These are phyloP conservation scores for Rostratula benghalensis DNA, from an alignment of 2,113 vertebrate genomes.

Conservation along the genomic window DNA sequence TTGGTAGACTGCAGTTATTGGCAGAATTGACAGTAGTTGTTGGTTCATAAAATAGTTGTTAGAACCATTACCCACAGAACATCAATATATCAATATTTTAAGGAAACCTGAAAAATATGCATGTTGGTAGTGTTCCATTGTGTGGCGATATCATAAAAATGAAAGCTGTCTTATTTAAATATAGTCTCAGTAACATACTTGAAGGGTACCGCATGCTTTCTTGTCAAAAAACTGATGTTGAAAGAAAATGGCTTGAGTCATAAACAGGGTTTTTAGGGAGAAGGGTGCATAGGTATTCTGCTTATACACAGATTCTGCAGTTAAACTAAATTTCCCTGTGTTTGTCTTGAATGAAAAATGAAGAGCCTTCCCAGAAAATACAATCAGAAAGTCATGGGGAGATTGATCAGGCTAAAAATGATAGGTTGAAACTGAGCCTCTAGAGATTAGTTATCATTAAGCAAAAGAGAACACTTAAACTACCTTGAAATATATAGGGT, in stretches of 20 bases:
- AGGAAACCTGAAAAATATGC: not conserved
- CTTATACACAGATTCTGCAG: not conserved
- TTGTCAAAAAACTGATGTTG: not conserved
- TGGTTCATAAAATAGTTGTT: not conserved
- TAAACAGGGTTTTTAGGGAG: not conserved
- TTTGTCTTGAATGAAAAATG: not conserved
- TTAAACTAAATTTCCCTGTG: not conserved
- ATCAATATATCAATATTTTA: not conserved
- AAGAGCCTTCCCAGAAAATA: not conserved
- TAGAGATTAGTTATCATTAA: not conserved
- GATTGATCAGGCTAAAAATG: not conserved
- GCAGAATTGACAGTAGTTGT: not conserved
- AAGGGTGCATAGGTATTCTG: fast-evolving
- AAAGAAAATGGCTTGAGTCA: not conserved
- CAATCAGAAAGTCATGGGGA: not conserved
- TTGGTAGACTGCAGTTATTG: not conserved
- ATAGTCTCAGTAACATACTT: not conserved
- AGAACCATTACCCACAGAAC: not conserved
- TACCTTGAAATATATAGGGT: constrained; percentile 4
- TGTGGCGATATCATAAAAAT: not conserved
- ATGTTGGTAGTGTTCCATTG: not conserved
- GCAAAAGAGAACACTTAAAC: not conserved
- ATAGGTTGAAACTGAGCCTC: not conserved
- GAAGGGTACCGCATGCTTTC: not conserved
- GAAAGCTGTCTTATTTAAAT: not conserved